Evolutionary conservation across 2,888 invertebrate species (phyloP).

Genomic region (Epinotia demarniana): DNA sequence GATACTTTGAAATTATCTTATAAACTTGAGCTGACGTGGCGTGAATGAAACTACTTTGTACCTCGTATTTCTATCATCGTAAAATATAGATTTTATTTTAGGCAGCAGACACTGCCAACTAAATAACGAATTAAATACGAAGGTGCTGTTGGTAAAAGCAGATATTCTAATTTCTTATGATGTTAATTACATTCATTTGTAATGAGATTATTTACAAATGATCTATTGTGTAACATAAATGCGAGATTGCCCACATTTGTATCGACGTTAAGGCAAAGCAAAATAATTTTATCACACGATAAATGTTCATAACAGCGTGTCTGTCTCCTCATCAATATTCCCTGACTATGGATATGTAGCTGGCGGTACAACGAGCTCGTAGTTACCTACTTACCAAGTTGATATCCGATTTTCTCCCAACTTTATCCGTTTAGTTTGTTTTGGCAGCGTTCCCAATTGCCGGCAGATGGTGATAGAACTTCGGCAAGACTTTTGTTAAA

Average conservation of each 20-base stretch:
- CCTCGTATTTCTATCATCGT: neutral
- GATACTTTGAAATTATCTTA: too few species aligned
- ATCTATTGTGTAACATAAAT: too few species aligned
- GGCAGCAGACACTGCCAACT: too few species aligned
- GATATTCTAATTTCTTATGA: too few species aligned
- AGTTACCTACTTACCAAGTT: conserved; percentile 56
- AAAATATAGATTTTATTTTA: neutral
- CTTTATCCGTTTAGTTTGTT: conserved; percentile 60
- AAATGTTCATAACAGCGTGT: conserved; percentile 1
- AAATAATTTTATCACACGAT: neutral
- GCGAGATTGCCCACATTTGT: neutral
- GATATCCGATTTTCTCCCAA: conserved; percentile 62
- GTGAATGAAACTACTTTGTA: neutral
- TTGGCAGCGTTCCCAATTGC: conserved; percentile 73
- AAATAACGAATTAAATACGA: too few species aligned
- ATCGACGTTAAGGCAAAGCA: neutral
- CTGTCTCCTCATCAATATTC: conserved; percentile 33
- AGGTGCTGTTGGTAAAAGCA: too few species aligned
- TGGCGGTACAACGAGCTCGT: conserved; percentile 15
- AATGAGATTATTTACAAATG: too few species aligned
- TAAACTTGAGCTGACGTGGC: neutral
- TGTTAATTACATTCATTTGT: too few species aligned
- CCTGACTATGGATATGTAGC: neutral
- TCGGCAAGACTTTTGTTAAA: conserved; percentile 60
- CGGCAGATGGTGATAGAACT: conserved; percentile 70